phyloP scores from a whole-genome alignment of 2,888 invertebrate genomes.

The Hypomecis atomaria region DNA sequence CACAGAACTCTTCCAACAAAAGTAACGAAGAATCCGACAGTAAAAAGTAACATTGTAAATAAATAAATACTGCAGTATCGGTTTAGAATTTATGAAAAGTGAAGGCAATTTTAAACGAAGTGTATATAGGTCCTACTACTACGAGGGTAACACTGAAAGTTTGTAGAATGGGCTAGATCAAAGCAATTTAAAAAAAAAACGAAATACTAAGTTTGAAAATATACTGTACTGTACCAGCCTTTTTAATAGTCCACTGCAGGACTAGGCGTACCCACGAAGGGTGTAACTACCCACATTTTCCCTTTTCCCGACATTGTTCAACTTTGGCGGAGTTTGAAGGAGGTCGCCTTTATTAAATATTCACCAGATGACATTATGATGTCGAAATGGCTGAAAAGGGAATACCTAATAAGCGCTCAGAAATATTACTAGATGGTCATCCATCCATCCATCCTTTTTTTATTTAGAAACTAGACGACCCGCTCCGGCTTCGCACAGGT shows the following conservation, averaged over 20 bases:
- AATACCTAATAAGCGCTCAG: conserved; percentile 22
- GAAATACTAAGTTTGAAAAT: too few species aligned
- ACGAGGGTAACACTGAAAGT: too few species aligned
- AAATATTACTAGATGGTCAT: background rate
- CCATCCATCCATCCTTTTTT: too few species aligned
- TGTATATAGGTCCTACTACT: too few species aligned
- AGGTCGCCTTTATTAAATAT: conserved; percentile 24
- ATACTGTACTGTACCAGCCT: too few species aligned
- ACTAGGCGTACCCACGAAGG: too few species aligned
- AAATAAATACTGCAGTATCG: conserved; percentile 10
- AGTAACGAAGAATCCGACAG: conserved; percentile 8
- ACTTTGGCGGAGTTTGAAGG: conserved; percentile 9
- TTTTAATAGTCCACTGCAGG: too few species aligned
- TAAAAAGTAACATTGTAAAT: conserved; percentile 23
- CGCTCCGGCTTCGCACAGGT: too few species aligned
- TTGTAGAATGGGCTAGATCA: too few species aligned
- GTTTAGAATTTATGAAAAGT: conserved; percentile 7
- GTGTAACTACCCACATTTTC: background rate
- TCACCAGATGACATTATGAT: conserved; percentile 23
- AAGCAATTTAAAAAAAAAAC: too few species aligned
- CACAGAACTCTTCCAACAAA: conserved; percentile 6
- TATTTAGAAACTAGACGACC: background rate
- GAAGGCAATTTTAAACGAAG: too few species aligned
- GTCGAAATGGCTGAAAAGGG: conserved; percentile 18
- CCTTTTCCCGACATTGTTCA: background rate